Base-by-base conservation (phyloP, 1,140 invertebrate genomes). In the Cherax quadricarinatus region DNA sequence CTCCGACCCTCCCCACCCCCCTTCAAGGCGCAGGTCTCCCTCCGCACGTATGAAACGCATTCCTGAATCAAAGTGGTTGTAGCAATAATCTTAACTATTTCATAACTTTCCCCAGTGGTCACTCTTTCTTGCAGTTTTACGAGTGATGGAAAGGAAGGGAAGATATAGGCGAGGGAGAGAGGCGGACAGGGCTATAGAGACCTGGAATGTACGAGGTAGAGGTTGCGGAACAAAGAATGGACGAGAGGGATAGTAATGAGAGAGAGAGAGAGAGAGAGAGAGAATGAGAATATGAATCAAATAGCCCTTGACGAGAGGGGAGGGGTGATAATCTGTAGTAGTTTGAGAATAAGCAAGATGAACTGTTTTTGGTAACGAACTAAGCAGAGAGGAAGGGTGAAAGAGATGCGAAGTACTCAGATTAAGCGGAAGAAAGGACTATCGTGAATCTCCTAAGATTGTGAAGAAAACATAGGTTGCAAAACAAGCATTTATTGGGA, bases 11-110 rank as follows among this genome's bases (percentile, higher is more conserved):
- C 12, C 30, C 78, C 70, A 75, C 24, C 53, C 60, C 79, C 60
- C 78, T 14, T 48, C 62, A 21, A 24, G 49, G 30, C 80, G 48
- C 21, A 16, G 24, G 57, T 81, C 81, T 53, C 82, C 81, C 60
- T 30, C 62, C 51, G 53, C n/a, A 41, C 89, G 18, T 70, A 80
- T 86, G 89, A 91, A 87, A 81, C 89, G 51, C 89, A 91, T 87
- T 70, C 89, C 84, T 66, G 89, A 81, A 91, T 91, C 89, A 91
- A 91, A 87, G 89, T 80, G 89, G 89, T 86, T 91, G 75, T 81
- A 91, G 89, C 89, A 91, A 86, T 91, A 91, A 91, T 91, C 89
- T 87, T 81, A 81, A 86, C 84, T 86, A 91, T 91, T 91, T 91
- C 89, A 91, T 91, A 87, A 86, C 89, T 91, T 91, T 82, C 84